Percentiles rank a stretch among this genome's conserved stretches.
These are phyloP conservation scores for Leptodactylus fallax DNA, from an alignment of 2,797 vertebrate genomes.

Conservation along the genomic window DNA sequence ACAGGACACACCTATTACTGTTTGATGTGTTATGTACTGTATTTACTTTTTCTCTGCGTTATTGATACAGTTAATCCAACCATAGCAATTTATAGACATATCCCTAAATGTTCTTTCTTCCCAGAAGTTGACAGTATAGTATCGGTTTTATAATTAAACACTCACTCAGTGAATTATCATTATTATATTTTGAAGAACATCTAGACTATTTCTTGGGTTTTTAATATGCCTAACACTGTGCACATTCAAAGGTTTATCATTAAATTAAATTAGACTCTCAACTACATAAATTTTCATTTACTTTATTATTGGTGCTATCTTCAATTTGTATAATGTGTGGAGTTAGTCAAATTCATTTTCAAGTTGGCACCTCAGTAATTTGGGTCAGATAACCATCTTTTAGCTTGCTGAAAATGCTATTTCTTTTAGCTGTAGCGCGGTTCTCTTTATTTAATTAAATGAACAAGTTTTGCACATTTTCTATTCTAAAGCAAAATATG, in stretches of 20 bases:
- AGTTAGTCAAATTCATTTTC: slow-evolving; percentile 30
- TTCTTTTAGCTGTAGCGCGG: slow-evolving; percentile 1
- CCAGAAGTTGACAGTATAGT: not conserved
- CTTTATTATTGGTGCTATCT: slow-evolving; percentile 26
- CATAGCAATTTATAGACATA: too few relatives aligned
- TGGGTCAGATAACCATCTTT: slow-evolving; percentile 42
- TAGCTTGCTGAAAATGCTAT: slow-evolving; percentile 19
- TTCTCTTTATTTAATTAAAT: slow-evolving; percentile 27
- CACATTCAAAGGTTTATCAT: not conserved
- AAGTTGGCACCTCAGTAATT: slow-evolving; percentile 34
- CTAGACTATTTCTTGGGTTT: not conserved
- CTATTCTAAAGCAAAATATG: not conserved
- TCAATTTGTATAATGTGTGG: slow-evolving; percentile 19
- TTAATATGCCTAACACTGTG: not conserved
- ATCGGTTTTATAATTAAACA: not conserved
- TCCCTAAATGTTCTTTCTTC: not conserved
- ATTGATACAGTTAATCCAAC: too few relatives aligned
- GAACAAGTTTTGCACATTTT: slow-evolving; percentile 12
- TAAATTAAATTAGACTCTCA: slow-evolving; percentile 26
- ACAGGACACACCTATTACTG: too few relatives aligned
- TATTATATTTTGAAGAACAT: not conserved
- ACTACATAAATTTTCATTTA: slow-evolving; percentile 36
- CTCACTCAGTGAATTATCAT: not conserved
- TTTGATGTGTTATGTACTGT: too few relatives aligned
- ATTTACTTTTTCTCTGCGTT: too few relatives aligned